Percentiles rank a stretch among this genome's conserved stretches.
Evolutionary conservation across 2,113 vertebrate species (phyloP).

Genomic region (Equus quagga): DNA sequence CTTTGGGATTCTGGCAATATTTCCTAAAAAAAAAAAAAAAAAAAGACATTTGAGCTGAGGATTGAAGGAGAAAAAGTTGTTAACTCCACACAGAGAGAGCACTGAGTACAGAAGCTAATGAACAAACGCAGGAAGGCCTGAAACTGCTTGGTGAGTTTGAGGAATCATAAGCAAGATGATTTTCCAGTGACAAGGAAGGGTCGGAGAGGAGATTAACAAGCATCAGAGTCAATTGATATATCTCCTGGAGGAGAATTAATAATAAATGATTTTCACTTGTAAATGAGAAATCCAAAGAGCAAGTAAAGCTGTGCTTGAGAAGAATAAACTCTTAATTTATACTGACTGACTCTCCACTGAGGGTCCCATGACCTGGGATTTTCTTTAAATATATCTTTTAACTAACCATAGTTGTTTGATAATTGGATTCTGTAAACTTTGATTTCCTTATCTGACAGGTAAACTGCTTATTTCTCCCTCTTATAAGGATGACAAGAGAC

Average conservation of each 20-base stretch:
- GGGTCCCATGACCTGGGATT: neutral
- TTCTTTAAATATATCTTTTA: conserved; percentile 17
- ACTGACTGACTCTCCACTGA: neutral
- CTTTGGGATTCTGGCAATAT: neutral
- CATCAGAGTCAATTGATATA: neutral
- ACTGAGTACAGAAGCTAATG: neutral
- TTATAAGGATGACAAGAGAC: neutral
- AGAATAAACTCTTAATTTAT: neutral
- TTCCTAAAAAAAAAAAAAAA: neutral
- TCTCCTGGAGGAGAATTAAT: neutral
- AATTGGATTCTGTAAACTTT: neutral
- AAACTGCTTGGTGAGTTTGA: neutral
- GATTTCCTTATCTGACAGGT: neutral
- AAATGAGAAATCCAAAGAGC: neutral
- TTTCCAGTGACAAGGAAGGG: neutral
- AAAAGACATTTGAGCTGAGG: neutral
- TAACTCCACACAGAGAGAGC: neutral
- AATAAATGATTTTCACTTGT: neutral
- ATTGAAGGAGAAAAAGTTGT: neutral
- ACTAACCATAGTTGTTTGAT: neutral
- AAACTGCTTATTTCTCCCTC: neutral
- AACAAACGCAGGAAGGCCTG: neutral
- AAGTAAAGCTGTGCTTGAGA: neutral
- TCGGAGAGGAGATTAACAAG: neutral
- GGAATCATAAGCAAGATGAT: neutral